phyloP scores from a whole-genome alignment of 1,140 invertebrate genomes.

The Dreissena rostriformis region DNA sequence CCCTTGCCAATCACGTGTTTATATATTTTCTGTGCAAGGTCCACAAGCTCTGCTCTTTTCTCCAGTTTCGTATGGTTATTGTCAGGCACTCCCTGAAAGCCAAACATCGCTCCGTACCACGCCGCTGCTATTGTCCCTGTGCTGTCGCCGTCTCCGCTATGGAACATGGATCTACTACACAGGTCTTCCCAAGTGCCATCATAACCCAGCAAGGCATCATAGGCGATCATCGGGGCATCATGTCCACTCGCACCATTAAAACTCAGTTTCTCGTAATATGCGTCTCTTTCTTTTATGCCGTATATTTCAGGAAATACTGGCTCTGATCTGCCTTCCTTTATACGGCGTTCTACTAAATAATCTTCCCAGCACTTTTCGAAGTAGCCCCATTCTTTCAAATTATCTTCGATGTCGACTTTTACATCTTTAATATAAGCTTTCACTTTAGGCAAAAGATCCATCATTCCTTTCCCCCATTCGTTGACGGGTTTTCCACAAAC shows the following conservation, averaged over 20 bases:
- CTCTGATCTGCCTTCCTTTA: constrained; percentile 64
- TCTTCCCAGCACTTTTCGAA: constrained; percentile 74
- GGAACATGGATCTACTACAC: constrained; percentile 71
- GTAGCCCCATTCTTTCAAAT: constrained; percentile 70
- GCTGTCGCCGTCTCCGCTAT: constrained; percentile 79
- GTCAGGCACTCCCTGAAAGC: constrained; percentile 72
- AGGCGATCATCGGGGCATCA: constrained; percentile 79
- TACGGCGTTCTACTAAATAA: constrained; percentile 70
- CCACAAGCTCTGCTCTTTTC: constrained; percentile 57
- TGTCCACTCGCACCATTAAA: constrained; percentile 72
- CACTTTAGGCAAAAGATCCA: constrained; percentile 66
- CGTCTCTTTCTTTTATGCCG: constrained; percentile 72
- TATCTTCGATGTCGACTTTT: constrained; percentile 70
- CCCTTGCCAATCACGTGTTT: no score
- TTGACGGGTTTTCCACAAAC: constrained; percentile 71
- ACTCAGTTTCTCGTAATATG: constrained; percentile 70
- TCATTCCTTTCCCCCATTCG: constrained; percentile 73
- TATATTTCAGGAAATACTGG: constrained; percentile 72
- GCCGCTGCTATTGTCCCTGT: constrained; percentile 79
- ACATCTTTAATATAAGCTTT: constrained; percentile 66
- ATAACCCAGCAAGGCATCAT: constrained; percentile 35
- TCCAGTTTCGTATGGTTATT: constrained; percentile 68
- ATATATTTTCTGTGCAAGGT: constrained; percentile 53
- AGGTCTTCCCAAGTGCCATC: constrained; percentile 26
- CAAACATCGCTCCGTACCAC: constrained; percentile 78